A percentile compares a stretch with the other conserved stretches of the same genome.
Conservation (phyloP, 2,113 vertebrate species). For the Antechinus flavipes region DNA sequence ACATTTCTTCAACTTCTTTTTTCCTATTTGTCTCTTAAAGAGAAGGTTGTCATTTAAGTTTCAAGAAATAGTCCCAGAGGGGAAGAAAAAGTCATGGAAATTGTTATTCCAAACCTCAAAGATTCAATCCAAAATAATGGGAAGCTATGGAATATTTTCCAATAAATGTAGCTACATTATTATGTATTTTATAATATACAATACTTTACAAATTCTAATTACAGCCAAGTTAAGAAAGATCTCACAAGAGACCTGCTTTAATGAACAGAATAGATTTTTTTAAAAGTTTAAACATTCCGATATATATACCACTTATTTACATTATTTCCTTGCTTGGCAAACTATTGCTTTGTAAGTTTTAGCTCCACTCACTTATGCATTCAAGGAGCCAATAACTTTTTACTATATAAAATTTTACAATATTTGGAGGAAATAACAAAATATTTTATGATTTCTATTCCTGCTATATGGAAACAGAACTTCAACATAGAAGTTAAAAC, state of each 20-base stretch:
- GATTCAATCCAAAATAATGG: background rate
- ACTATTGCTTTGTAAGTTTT: background rate
- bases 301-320: background rate
- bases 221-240: background rate
- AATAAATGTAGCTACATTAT: background rate
- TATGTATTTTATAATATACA: background rate
- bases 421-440: background rate
- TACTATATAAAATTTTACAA: background rate
- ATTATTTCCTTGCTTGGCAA: background rate
- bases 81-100: background rate
- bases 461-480: background rate
- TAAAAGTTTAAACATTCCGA: background rate
- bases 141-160: background rate
- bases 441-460: background rate
- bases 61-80: background rate
- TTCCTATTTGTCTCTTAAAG: background rate
- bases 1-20: background rate
- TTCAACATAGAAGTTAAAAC: background rate
- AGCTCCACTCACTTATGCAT: background rate
- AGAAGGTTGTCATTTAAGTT: background rate
- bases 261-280: background rate
- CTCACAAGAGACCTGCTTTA: background rate
- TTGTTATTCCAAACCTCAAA: background rate
- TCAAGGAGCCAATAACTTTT: background rate
- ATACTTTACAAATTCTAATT: background rate